Base-by-base conservation (phyloP, 2,797 vertebrate genomes). In the Brachyrhaphis roseni region DNA sequence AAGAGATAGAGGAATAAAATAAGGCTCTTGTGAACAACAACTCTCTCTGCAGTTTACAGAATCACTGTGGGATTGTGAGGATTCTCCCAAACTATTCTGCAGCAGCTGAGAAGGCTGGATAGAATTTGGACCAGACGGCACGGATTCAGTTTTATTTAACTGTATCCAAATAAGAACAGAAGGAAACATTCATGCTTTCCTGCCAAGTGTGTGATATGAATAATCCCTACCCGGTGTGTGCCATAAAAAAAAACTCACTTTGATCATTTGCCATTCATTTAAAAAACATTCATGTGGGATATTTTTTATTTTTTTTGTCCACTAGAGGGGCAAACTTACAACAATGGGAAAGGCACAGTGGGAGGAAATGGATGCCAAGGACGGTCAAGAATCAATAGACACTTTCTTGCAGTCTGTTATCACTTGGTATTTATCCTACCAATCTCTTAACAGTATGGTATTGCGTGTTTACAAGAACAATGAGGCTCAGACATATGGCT, bases 121-220 rank as follows among this genome's bases (percentile, higher is more conserved):
- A 91, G 89, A 88, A 49, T 59, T 83, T 86, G 84, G 79, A 93
- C 85, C 87, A 82, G 78, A 83, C 64, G 78, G 71, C 51, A 57
- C 43, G 76, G 41, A 86, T 84, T 70, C 79, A 83, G 81, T 82
- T 83, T 89, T 86, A 89, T 77, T 88, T 78, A 91, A 82, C 86
- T 88, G 57, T 85, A 85, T 88, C 87, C 88, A 88, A 91, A 92
- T 86, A 86, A 85, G 45, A 87, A 86, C 82, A 79, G 88, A 87
- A 89, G 75, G 53, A 83, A 93, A 86, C 84, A 75, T 47, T 18
- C 66, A 55, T 57, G 49, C 43, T 79, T 66, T 20, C 20, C 75
- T 90, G 83, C 84, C 83, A 88, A 82, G 72, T 82, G 79, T 51
- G 80, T 88, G 80, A 89, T 86, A 82, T 84, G 82, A 83, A 88